Base-by-base conservation (phyloP, 2,888 invertebrate genomes). In the Andrena marginata region DNA sequence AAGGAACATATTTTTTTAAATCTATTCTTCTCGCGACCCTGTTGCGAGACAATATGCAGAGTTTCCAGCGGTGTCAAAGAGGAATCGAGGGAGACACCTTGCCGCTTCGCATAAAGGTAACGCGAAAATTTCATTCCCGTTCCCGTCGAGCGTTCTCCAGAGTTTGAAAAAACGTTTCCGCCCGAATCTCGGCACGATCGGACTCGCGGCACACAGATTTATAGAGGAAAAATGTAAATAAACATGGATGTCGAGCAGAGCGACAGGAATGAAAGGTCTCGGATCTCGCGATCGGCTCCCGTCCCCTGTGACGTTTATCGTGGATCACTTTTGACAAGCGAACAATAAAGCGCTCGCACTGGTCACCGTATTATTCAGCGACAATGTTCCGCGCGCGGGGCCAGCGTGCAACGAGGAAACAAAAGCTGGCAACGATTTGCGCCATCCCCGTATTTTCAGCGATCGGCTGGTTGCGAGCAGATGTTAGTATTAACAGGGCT, bases 401-500 rank as follows among this genome's bases (percentile, higher is more conserved):
- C n/a, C n/a, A 16, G 29, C 13, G 5, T n/a, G 6, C 10, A 7
- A 35, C 42, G 26, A 6, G 42, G n/a, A 63, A 68, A 78, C 77
- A 77, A 68, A 77, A 77, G 54, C 48, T 2, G 6, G n/a, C 35
- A 23, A 49, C 69, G 63, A 79, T 77, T 69, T 59, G 29, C 35
- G 31, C 56, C 10, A 10, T 3, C 56, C 20, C 8, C 48, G 48
- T 56, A 26, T 42, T 33, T 16, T 48, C 26, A 2, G 31, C 49
- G 75, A 51, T 60, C 64, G 33, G 33, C 33, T 74, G n/a, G 65
- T 65, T 72, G 59, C 51, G 20, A 67, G 29, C 73, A 65, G 71
- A 74, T 68, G 82, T 78, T 71, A 51, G 71, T 75, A 83, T 84
- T 76, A 79, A 76, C 79, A 70, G 77, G 67, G 4, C 51, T 49